phyloP scores from a whole-genome alignment of 1,140 invertebrate species.

The Drosophila kurseongensis region DNA sequence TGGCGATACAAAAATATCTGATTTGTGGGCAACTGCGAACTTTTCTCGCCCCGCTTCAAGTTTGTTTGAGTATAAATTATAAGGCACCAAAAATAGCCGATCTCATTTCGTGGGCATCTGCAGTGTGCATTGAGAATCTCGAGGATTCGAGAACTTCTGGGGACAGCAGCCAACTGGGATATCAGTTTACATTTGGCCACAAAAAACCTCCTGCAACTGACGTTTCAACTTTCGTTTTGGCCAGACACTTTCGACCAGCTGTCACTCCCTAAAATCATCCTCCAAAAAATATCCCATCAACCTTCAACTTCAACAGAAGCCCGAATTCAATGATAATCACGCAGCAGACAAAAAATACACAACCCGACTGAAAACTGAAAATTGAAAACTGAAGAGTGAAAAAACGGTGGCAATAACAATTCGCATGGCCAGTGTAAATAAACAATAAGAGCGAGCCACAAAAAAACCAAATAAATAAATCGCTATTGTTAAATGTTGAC shows the following conservation, averaged over 20 bases:
- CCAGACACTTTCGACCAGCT: slow-evolving; percentile 49
- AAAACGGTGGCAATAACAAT: slow-evolving; percentile 56
- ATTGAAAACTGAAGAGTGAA: slow-evolving; percentile 16
- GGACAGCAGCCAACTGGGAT: slow-evolving; percentile 53
- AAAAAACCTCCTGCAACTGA: slow-evolving; percentile 31
- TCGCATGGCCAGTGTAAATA: slow-evolving; percentile 62
- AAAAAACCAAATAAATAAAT: slow-evolving; percentile 27
- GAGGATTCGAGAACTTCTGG: slow-evolving; percentile 16
- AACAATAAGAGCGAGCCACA: slow-evolving; percentile 45
- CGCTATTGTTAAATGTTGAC: slow-evolving; percentile 3
- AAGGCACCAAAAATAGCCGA: slow-evolving; percentile 68
- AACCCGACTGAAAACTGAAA: neutral
- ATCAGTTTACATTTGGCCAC: slow-evolving; percentile 57
- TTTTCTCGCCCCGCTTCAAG: slow-evolving; percentile 35
- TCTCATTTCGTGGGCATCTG: slow-evolving; percentile 7
- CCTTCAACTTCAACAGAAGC: slow-evolving; percentile 20
- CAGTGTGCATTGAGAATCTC: neutral
- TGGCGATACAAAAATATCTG: slow-evolving; percentile 31
- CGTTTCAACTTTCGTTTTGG: slow-evolving; percentile 23
- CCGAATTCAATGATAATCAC: slow-evolving; percentile 36
- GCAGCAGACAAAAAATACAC: neutral
- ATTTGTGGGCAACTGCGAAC: slow-evolving; percentile 38
- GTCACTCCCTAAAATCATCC: slow-evolving; percentile 20
- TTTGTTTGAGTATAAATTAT: slow-evolving; percentile 70
- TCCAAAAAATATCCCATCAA: slow-evolving; percentile 4